Conservation (phyloP, 2,888 invertebrate genomes). For the Spatulosminthurus flaviceps region DNA sequence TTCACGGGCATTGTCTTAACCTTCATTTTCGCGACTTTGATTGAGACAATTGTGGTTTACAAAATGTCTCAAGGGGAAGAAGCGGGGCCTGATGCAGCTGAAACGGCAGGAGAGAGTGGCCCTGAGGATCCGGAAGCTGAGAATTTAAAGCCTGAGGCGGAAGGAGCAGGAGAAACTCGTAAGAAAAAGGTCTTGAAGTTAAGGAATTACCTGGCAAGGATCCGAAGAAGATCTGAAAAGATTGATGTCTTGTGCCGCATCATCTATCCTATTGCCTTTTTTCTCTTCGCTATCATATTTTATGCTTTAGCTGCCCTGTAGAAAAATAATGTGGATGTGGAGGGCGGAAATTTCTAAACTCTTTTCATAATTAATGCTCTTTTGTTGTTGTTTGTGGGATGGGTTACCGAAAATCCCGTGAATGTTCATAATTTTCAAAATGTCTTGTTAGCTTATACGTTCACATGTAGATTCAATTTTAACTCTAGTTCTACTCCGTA, state of each 20-base stretch:
- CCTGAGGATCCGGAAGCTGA: constrained; percentile 26
- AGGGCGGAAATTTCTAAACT: too few relatives aligned
- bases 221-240: constrained; percentile 47
- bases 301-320: constrained; percentile 19
- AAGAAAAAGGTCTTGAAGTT: constrained; percentile 10
- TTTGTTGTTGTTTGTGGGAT: too few relatives aligned
- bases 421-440: too few relatives aligned
- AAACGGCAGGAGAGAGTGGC: constrained; percentile 27
- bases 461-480: too few relatives aligned
- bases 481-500: too few relatives aligned
- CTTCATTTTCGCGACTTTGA: constrained; percentile 61
- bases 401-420: too few relatives aligned
- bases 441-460: too few relatives aligned
- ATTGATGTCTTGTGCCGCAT: constrained; percentile 53
- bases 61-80: constrained; percentile 48
- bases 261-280: constrained; percentile 49
- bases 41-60: constrained; percentile 61
- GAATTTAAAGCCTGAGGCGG: constrained; percentile 3
- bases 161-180: constrained; percentile 26
- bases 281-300: constrained; percentile 53
- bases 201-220: constrained; percentile 32
- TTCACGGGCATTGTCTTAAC: constrained; percentile 62
- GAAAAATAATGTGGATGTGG: too few relatives aligned
- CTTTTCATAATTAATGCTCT: too few relatives aligned
- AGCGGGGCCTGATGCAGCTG: neutral